These are phyloP conservation scores for Drosophila mettleri DNA, from an alignment of 2,888 invertebrate genomes.

Conservation along the genomic window DNA sequence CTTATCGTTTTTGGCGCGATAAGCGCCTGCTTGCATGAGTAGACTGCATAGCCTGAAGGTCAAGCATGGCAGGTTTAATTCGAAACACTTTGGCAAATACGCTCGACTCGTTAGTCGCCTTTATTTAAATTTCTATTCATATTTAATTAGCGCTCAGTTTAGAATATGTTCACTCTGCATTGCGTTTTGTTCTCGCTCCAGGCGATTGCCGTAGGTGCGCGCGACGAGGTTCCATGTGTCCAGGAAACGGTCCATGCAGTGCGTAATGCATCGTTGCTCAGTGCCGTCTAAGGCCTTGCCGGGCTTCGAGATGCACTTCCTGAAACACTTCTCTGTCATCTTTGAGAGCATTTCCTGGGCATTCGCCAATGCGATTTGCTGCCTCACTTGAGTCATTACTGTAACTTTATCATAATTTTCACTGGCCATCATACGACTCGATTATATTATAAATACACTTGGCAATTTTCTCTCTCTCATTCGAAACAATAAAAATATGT, in stretches of 20 bases:
- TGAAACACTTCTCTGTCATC: slow-evolving; percentile 99
- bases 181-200: slow-evolving; percentile 89
- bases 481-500: slow-evolving; percentile 6
- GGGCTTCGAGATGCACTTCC: slow-evolving; percentile 96
- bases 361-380: slow-evolving; percentile 96
- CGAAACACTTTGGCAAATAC: background rate
- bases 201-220: slow-evolving; percentile 93
- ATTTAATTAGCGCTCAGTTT: slow-evolving; percentile 17
- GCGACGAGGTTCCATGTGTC: slow-evolving; percentile 98
- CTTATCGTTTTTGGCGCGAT: slow-evolving; percentile 48
- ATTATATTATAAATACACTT: slow-evolving; percentile 14
- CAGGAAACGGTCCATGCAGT: slow-evolving; percentile 99
- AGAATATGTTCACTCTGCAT: slow-evolving; percentile 21
- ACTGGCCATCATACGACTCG: slow-evolving; percentile 78
- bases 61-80: slow-evolving; percentile 8
- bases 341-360: slow-evolving; percentile 95
- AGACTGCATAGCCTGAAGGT: background rate
- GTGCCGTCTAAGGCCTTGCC: slow-evolving; percentile 94
- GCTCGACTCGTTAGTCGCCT: background rate
- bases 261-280: slow-evolving; percentile 95
- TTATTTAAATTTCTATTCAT: slow-evolving; percentile 31
- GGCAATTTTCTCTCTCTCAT: slow-evolving; percentile 32
- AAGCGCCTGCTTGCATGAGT: slow-evolving; percentile 19
- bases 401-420: slow-evolving; percentile 91
- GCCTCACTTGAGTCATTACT: slow-evolving; percentile 96